Evolutionary conservation across 2,797 vertebrate genomes (phyloP), one percentile per base, ranked within the genome.

Genomic region (Manis javanica): DNA sequence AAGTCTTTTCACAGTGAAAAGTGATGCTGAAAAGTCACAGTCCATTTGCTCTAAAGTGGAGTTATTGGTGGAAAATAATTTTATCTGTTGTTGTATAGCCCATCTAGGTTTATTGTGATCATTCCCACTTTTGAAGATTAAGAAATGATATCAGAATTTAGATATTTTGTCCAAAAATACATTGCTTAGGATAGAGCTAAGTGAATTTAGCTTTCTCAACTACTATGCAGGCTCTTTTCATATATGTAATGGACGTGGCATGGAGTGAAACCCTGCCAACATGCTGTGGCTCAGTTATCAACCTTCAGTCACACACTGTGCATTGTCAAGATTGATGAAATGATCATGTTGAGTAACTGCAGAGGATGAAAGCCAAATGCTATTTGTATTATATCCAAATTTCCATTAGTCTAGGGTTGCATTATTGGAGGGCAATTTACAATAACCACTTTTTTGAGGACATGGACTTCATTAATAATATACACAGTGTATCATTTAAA

Each of bases 1-100:
- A 92, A 86, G 12, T 68, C 11, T 85, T 97, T 96, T 55, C 24
- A 51, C 4, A 88, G 26, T 74, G 29, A 78, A 86, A 88, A 85
- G 69, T 68, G 14, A 59, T 85, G n/a, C 37, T 46, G 10, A 14
- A 53, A 91, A 90, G 57, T 78, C 78, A n/a, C 10, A 59, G 16
- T 55, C 23, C 26, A 61, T 89, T 81, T 95, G 16, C 1, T 90
- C 23, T 72, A 24, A 82, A 57, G 37, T 14, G 3, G 34, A 90
- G 15, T n/a, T 24, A 3, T 49, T 55, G 55, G 51, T 46, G 34
- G 34, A 64, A 78, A 84, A 78, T 34, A 29, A n/a, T 91, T 69
- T 3, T 42, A 55, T 69, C 77, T 37, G 15, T 63, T 75, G 23
- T 69, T 77, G 18, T 6, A 23, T 24, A 78, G 39, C 24, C 53